Base-by-base conservation (phyloP, 2,888 invertebrate species). In the Drosophila kokeensis region DNA sequence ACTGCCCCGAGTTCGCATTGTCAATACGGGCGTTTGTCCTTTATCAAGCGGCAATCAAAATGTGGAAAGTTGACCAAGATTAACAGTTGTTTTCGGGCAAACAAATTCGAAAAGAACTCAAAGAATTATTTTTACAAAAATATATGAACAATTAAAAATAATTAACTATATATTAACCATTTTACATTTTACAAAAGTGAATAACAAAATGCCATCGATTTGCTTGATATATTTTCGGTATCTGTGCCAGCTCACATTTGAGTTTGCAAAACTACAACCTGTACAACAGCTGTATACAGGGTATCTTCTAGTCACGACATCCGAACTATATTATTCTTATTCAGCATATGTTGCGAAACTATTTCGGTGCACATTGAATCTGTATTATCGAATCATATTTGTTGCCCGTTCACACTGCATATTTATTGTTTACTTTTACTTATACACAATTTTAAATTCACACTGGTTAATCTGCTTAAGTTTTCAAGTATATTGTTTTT, bases 1-100 rank as follows among this genome's bases (percentile, higher is more conserved):
- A 55, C 38, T 66, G 29, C 29, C 40, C 30, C 48, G 21, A 57
- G 48, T 13, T 15, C 40, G 6, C 57, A 64, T 61, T 74, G 62
- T 65, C 60, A 54, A 77, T 68, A 72, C 58, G 79, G 69, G 70
- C 69, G 64, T 77, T 70, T 69, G 60, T n/a, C 62, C 38, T 67
- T 70, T 69, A 70, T 57, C 71, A 54, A 60, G 48, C 4, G 42
- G 24, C 70, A 65, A 57, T 79, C 60, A 52, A 42, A 73, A 69
- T 68, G 78, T 60, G 54, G 50, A 45, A 48, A 15, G 24, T 55
- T 58, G 49, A 50, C 24, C 68, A 68, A 67, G 68, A 67, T 58
- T 24, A 60, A 53, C 60, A 27, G 48, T 66, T 21, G 21, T 55
- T 38, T 42, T 18, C n/a, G 40, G 18, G 18, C 8, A 45, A 40